Base-by-base conservation (phyloP, 2,797 vertebrate genomes). In the Synaphobranchus kaupii region DNA sequence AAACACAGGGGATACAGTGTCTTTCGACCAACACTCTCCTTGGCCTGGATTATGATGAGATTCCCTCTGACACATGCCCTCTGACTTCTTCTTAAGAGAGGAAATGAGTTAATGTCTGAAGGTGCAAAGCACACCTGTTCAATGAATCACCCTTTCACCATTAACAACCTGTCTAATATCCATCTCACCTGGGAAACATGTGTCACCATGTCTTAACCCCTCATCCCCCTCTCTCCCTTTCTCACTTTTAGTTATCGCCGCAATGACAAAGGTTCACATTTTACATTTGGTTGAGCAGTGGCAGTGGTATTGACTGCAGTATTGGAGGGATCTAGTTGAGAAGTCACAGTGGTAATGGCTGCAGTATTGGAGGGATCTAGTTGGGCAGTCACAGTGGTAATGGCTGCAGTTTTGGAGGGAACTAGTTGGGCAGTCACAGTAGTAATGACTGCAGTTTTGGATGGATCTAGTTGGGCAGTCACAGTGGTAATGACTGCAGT, bases 111-210 rank as follows among this genome's bases (percentile, higher is more conserved):
- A 1, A 9, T 25, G 31, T 20, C n/a, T 68, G 76, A 68, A n/a
- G 60, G 68, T 60, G 82, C 31, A 0, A 47, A 4, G 1, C 71
- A 52, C 71, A 6, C 8, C 28, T 68, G 58, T 52, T 58, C 83
- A 28, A 31, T 84, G 39, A 84, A 31, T 71, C 66, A 84, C 83
- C 31, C 22, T 17, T 48, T 87, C 28, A n/a, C 81, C 48, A 73
- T 87, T 87, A 48, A 44, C 20, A 73, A 87, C 81, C 86, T 83
- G 80, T 87, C 63, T 25, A 48, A 84, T 17, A 15, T 44, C 63
- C 28, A 87, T 84, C 52, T 73, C 66, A 20, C 63, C 58, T 60
- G 25, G 0, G 25, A 71, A 58, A 22, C 48, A 50, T 39, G 50
- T 31, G 47, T 31, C 63, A 47, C 83, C 82, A 66, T 76, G 15